These are phyloP conservation scores for Acomys russatus DNA, from an alignment of 2,797 vertebrate genomes.

Conservation along the genomic window DNA sequence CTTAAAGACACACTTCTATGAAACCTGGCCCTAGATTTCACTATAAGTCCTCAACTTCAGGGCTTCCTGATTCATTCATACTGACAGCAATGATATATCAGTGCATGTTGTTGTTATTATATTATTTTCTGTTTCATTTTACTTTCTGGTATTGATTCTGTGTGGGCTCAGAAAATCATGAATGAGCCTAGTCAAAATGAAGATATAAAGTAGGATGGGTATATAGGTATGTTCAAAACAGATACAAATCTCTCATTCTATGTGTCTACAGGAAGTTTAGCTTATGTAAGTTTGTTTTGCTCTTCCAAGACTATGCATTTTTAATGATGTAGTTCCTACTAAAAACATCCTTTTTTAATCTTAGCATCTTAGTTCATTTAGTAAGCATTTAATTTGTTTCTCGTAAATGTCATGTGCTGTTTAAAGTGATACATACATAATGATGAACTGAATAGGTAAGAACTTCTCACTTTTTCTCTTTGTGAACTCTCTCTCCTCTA, in stretches of 20 bases:
- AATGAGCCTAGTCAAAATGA: background rate
- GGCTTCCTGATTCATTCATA: background rate
- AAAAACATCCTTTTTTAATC: conserved; percentile 45
- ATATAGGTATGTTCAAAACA: background rate
- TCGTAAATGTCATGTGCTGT: conserved; percentile 46
- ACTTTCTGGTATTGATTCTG: background rate
- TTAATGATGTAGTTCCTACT: conserved; percentile 70
- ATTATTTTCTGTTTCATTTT: background rate
- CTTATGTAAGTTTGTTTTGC: conserved; percentile 22
- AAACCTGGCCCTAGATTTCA: background rate
- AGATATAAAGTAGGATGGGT: background rate
- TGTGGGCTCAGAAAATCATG: conserved; percentile 8
- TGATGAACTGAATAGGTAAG: conserved; percentile 18
- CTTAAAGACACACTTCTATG: background rate
- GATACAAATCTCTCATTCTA: background rate
- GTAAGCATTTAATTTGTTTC: conserved; percentile 75
- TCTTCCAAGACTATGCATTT: conserved; percentile 67
- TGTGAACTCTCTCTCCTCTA: background rate
- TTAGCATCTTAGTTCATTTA: conserved; percentile 63
- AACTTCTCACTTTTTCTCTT: background rate
- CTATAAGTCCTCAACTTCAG: background rate
- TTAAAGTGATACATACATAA: conserved; percentile 22
- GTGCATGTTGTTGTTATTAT: background rate
- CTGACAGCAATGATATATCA: background rate
- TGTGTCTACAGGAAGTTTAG: background rate